These are phyloP conservation scores for Oceanodroma leucorhoa DNA, from an alignment of 2,797 vertebrate species.

Conservation along the genomic window DNA sequence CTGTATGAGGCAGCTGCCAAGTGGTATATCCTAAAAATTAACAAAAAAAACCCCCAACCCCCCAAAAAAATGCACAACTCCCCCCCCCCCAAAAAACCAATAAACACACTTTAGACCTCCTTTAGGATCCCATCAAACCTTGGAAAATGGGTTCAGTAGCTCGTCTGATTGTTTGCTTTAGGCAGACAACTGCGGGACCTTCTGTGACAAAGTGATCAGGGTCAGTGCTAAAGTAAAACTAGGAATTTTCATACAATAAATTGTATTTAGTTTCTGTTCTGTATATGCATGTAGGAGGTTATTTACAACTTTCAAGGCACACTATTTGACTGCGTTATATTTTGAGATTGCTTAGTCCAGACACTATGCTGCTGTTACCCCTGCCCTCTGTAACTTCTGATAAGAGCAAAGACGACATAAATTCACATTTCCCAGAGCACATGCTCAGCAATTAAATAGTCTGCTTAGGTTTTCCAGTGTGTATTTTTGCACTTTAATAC, in stretches of 20 bases:
- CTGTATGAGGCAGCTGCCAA: background rate
- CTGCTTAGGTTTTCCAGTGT: background rate
- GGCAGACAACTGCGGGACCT: background rate
- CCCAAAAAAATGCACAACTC: too few relatives aligned
- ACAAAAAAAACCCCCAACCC: fast-evolving
- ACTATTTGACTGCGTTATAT: background rate
- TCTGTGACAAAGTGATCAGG: background rate
- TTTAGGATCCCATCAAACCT: background rate
- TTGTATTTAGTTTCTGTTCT: background rate
- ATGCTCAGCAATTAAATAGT: background rate
- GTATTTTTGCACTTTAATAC: background rate
- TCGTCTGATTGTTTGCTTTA: background rate
- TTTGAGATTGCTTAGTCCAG: background rate
- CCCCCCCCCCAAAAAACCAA: too few relatives aligned
- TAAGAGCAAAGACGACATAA: background rate
- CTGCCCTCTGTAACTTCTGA: background rate
- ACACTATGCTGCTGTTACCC: background rate
- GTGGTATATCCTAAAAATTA: background rate
- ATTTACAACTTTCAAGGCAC: background rate
- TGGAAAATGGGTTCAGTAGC: background rate
- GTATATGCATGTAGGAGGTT: background rate
- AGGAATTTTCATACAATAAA: background rate
- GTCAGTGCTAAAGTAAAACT: background rate
- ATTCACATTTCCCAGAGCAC: background rate
- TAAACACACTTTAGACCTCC: background rate